These are phyloP conservation scores for Heliconius himera DNA, from an alignment of 1,140 invertebrate genomes.

Conservation along the genomic window DNA sequence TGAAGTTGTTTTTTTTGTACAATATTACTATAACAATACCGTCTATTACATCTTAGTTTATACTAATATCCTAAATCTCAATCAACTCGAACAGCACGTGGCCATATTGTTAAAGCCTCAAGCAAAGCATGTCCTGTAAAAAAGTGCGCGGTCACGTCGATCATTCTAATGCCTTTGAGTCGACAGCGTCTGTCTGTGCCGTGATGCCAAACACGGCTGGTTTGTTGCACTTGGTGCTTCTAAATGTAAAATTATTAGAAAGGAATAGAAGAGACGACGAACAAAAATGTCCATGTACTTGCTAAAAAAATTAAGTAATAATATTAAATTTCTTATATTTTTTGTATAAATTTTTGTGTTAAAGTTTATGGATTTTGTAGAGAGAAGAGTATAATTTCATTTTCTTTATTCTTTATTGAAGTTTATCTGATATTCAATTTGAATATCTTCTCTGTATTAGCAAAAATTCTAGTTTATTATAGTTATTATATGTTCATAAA, in stretches of 20 bases:
- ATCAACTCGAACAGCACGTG: conserved; percentile 23
- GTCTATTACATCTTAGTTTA: background rate
- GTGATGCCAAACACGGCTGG: conserved; percentile 60
- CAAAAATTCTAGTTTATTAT: too few relatives aligned
- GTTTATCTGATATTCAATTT: too few relatives aligned
- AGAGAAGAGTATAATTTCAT: too few relatives aligned
- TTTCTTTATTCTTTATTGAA: too few relatives aligned
- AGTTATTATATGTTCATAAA: too few relatives aligned
- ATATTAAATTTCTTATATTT: too few relatives aligned
- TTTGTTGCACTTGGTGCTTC: conserved; percentile 29
- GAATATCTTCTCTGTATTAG: too few relatives aligned
- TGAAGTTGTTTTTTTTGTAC: background rate
- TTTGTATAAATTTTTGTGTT: too few relatives aligned
- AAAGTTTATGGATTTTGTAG: too few relatives aligned
- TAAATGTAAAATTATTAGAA: background rate
- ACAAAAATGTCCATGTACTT: too few relatives aligned
- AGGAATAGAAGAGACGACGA: too few relatives aligned
- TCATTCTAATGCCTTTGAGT: conserved; percentile 68
- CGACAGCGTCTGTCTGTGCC: conserved; percentile 58
- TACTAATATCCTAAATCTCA: conserved; percentile 12
- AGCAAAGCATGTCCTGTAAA: conserved; percentile 35
- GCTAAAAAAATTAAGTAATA: too few relatives aligned
- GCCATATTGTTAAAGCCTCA: conserved; percentile 27
- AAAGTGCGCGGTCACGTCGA: conserved; percentile 56
- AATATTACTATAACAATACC: background rate